Base-by-base conservation (phyloP, 2,888 invertebrate genomes). In the Strigamia transsilvanica region DNA sequence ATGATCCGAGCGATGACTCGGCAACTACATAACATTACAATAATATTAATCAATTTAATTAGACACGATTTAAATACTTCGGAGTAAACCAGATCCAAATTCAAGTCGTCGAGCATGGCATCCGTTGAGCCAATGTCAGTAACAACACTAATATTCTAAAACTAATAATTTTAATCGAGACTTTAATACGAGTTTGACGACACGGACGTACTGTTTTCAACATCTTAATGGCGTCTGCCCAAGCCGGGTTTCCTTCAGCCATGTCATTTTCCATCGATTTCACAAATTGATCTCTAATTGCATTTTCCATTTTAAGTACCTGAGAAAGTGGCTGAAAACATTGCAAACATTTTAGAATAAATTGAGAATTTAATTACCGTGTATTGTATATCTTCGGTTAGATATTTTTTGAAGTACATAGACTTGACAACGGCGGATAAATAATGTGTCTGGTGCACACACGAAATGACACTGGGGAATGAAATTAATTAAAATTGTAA, bases 361-460 rank as follows among this genome's bases (percentile, higher is more conserved):
- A 61, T 61, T 61, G 18, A 23, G 7, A n/a, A 21, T 12, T n/a
- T 12, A 18, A 10, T 73, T 73, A 73, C 32, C 12, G 12, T 5
- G 15, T 32, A 73, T 32, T 73, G 73, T 32, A 73, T 27, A 15
- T 73, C 73, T 23, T 27, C 2, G 12, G 27, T 32, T 23, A 73
- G 12, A 73, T 27, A 73, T 73, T 73, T 73, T 73, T 73, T 73
- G 13, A 73, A 73, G n/a, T 73, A 73, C 73, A 73, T 73, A 1
- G 27, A 12, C n/a, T 73, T 27, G 23, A 73, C 32, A 15, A 27
- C 73, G 4, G 27, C 73, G 5, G 73, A 73, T 27, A 73, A 13
- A n/a, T 73, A 73, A 27, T 27, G 27, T 4, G 73, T 27, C 1
- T 73, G 73, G 0, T 27, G 27, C 7, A 73, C n/a, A 32, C 73